Evolutionary conservation across 2,797 vertebrate species (phyloP), one percentile per base, ranked within the genome.

Genomic region (Gymnopithys bicolor): DNA sequence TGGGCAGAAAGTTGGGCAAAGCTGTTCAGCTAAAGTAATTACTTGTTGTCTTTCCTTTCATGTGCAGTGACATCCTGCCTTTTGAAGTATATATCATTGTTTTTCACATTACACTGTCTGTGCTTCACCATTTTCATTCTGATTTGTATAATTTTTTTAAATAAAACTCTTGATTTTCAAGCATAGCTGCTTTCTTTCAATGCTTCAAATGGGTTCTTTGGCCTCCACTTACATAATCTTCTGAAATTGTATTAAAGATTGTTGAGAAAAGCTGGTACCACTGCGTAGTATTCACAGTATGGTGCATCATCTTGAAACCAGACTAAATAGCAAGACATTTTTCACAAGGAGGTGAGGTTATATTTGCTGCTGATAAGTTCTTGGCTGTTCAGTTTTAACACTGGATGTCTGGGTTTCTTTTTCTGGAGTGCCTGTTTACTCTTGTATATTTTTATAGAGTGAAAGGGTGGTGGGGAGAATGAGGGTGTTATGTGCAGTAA

Each of bases 401-500:
- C 58, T 78, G 84, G 67, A 67, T 93, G 88, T 66, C 60, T 87
- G 60, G 27, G 6, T 93, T 95, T 92, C 92, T 87, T 95, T 95
- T 91, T 92, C 71, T 71, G 81, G 89, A 85, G 43, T 73, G 82
- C 59, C 58, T 92, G 82, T 91, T 96, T 92, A 93, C 86, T 96
- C 77, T 81, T 86, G 69, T 81, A 5, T 91, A 91, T 94, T 94
- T 96, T 95, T 94, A 94, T 86, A 91, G 87, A 91, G 49, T 90
- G 90, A 88, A 94, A 88, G 62, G 28, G 73, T 92, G 89, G 49
- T 91, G 79, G 68, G 89, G 71, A 85, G 84, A 96, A 95, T 89
- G 91, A 95, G 94, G 93, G 94, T 95, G 94, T 92, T 95, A 89
- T 93, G 78, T 95, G 84, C 92, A 66, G 84, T 83, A 37, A 83